Evolutionary conservation across 2,888 invertebrate genomes (phyloP), one percentile per base, ranked within the genome.

Genomic region (Cybosia mesomella): DNA sequence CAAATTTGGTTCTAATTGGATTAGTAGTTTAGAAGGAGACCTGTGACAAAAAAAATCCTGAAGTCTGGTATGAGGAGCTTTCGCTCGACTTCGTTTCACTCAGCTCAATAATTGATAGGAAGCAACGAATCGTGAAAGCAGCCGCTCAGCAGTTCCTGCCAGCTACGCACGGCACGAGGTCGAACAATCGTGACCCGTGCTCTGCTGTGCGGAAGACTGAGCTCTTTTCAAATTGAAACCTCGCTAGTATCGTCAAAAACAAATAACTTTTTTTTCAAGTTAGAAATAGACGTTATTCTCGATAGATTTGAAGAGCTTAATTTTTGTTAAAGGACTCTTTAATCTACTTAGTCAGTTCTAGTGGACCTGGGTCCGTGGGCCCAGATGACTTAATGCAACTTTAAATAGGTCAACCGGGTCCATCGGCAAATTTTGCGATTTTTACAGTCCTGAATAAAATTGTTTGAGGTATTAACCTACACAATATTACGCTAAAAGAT

Each of bases 71-170:
- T n/a, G n/a, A n/a, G n/a, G n/a, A n/a, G n/a, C n/a, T n/a, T n/a
- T n/a, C n/a, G n/a, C n/a, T n/a, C n/a, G n/a, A n/a, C n/a, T n/a
- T n/a, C n/a, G n/a, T n/a, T n/a, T n/a, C n/a, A n/a, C n/a, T n/a
- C n/a, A n/a, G n/a, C n/a, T n/a, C n/a, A n/a, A n/a, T 58, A 49
- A 49, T 59, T 59, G 22, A 58, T 21, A 58, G 32, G 13, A 58
- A 7, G 49, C 49, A 34, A 58, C n/a, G 34, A n/a, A 58, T n/a
- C 21, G 34, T 11, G 34, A 34, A 58, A 5, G 5, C 34, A 21
- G 21, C 34, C 32, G 13, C 2, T 11, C 58, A 18, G n/a, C n/a
- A 1, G 21, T 58, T 21, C 13, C 34, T 21, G 58, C 13, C 21
- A 58, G 34, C 8, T 4, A 34, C 21, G 9, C 9, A 49, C n/a